These are phyloP conservation scores for Isichthys henryi DNA, from an alignment of 2,113 vertebrate species.

Conservation along the genomic window DNA sequence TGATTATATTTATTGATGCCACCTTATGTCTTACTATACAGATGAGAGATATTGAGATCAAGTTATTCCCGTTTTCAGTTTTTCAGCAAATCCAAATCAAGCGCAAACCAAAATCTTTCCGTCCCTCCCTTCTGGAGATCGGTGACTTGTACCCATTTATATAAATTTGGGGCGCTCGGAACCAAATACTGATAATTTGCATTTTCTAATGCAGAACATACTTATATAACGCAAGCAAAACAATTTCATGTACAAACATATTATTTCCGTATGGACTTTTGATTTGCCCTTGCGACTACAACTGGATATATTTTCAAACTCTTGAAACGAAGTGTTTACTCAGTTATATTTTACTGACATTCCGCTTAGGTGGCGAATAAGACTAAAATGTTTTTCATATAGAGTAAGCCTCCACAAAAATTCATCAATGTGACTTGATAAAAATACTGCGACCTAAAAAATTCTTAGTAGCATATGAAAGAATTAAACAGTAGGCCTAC, in stretches of 20 bases:
- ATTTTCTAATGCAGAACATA: not conserved
- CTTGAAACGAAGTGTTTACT: not conserved
- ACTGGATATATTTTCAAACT: not conserved
- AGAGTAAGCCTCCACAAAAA: not conserved
- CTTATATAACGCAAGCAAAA: not conserved
- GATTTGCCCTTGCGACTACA: not conserved
- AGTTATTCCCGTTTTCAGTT: not conserved
- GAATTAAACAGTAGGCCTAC: not conserved
- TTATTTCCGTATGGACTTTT: not conserved
- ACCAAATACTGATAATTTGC: not conserved
- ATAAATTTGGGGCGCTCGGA: not conserved
- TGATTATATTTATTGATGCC: constrained; percentile 30
- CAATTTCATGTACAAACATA: not conserved
- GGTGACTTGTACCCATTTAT: not conserved
- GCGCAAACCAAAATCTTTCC: not conserved
- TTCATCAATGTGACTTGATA: not conserved
- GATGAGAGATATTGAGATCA: constrained; percentile 5
- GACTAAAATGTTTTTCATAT: not conserved
- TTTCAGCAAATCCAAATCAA: not conserved
- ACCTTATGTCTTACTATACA: constrained; percentile 24
- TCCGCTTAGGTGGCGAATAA: not conserved
- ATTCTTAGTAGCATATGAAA: not conserved
- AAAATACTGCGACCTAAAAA: not conserved
- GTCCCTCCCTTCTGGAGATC: not conserved
- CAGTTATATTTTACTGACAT: not conserved